Conservation (phyloP, 1,140 invertebrate genomes). For the Drosophila ohnishii region DNA sequence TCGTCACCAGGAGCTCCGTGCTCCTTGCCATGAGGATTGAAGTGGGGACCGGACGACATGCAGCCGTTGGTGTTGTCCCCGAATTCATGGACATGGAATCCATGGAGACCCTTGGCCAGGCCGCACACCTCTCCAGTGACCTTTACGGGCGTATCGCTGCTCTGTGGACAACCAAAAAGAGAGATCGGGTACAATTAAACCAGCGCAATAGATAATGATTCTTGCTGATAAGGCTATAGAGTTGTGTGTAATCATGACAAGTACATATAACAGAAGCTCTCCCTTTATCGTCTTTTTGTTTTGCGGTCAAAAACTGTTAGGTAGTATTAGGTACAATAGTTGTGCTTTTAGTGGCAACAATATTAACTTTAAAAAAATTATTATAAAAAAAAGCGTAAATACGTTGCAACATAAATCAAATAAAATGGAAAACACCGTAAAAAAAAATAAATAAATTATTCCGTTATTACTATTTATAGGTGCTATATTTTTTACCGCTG, state of each 20-base stretch:
- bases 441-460: not conserved
- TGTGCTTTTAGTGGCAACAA: not conserved
- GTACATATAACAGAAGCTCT: not conserved
- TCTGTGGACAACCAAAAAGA: slow-evolving; percentile 70
- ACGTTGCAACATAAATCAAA: not conserved
- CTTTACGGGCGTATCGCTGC: slow-evolving; percentile 84
- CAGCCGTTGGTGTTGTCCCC: slow-evolving; percentile 99
- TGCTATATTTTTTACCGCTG: not conserved
- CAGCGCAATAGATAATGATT: slow-evolving; percentile 12
- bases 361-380: too few species aligned
- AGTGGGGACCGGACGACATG: slow-evolving; percentile 97
- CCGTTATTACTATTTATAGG: not conserved
- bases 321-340: not conserved
- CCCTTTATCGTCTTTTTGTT: not conserved
- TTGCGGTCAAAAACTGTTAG: not conserved
- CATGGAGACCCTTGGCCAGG: slow-evolving; percentile 87
- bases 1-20: slow-evolving; percentile 92
- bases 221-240: slow-evolving; percentile 42
- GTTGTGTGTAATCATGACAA: slow-evolving; percentile 16
- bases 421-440: not conserved
- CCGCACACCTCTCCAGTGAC: slow-evolving; percentile 90
- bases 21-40: slow-evolving; percentile 93
- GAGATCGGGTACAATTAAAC: not conserved
- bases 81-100: slow-evolving; percentile 99
- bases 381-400: too few species aligned